Evolutionary conservation across 2,113 vertebrate species (phyloP).

Genomic region (Ellobius talpinus): DNA sequence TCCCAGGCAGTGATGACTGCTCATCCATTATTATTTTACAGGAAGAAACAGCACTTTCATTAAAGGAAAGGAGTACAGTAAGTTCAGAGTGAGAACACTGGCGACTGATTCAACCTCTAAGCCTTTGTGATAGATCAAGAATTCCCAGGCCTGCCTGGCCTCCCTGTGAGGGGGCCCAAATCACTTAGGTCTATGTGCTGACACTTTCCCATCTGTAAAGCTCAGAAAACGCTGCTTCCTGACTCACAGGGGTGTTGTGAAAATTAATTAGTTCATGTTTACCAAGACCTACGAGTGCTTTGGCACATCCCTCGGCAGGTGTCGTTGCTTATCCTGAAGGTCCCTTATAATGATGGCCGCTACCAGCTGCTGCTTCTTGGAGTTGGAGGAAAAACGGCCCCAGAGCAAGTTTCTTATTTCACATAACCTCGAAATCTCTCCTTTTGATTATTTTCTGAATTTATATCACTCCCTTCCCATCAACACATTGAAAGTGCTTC

Average conservation of each 20-base stretch:
- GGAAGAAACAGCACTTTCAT: neutral
- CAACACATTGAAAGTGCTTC: neutral
- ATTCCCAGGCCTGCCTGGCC: conserved; percentile 15
- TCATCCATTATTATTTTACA: neutral
- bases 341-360: conserved; percentile 41
- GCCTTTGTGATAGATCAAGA: neutral
- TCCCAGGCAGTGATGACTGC: neutral
- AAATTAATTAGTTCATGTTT: conserved; percentile 77
- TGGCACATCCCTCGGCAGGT: conserved; percentile 44
- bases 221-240: conserved; percentile 6
- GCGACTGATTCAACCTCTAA: conserved; percentile 25
- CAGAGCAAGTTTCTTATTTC: conserved; percentile 21
- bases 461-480: neutral
- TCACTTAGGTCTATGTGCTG: conserved; percentile 33
- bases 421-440: conserved; percentile 44
- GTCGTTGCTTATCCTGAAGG: conserved; percentile 58
- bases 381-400: neutral
- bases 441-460: conserved; percentile 12
- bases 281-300: conserved; percentile 30
- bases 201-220: conserved; percentile 32
- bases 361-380: conserved; percentile 59
- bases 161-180: neutral
- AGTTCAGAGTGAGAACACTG: neutral
- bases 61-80: conserved; percentile 6
- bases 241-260: conserved; percentile 65